Evolutionary conservation across 2,888 invertebrate species (phyloP).

Genomic region (Trilocha varians): DNA sequence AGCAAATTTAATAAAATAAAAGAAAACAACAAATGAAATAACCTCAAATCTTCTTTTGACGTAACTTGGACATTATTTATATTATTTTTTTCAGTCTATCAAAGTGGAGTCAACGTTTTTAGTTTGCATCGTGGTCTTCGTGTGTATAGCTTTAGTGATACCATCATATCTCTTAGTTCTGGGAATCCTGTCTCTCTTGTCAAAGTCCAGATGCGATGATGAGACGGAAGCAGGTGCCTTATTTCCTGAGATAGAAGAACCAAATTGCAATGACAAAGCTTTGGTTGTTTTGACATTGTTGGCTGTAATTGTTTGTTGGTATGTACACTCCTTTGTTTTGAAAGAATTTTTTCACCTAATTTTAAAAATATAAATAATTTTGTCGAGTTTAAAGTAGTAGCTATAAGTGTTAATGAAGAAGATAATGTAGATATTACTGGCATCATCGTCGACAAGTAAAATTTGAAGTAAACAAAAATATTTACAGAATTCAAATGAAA

Average conservation of each 20-base stretch:
- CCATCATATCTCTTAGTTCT: constrained; percentile 67
- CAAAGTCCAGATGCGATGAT: constrained; percentile 46
- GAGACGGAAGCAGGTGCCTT: constrained; percentile 55
- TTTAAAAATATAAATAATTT: too few relatives aligned
- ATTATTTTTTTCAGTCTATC: constrained; percentile 74
- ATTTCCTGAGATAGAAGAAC: constrained; percentile 46
- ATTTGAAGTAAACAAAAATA: too few relatives aligned
- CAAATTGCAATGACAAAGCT: constrained; percentile 54
- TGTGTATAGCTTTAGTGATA: constrained; percentile 77
- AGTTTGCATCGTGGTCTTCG: constrained; percentile 74
- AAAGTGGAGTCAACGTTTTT: constrained; percentile 81
- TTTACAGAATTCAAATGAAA: too few relatives aligned
- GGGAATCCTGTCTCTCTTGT: constrained; percentile 69
- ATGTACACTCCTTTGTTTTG: constrained; percentile 23
- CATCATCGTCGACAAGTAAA: too few relatives aligned
- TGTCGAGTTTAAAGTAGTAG: too few relatives aligned
- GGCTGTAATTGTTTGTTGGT: constrained; percentile 58
- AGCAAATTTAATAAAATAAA: too few relatives aligned
- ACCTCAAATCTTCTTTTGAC: too few relatives aligned
- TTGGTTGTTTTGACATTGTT: constrained; percentile 49
- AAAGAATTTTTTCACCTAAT: neutral
- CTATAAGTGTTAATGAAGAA: too few relatives aligned
- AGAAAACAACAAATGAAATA: too few relatives aligned
- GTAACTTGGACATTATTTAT: too few relatives aligned
- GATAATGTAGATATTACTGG: too few relatives aligned